Evolutionary conservation across 64 coral and sea anemone genomes (phyloP).

Genomic region (Pocillopora verrucosa): DNA sequence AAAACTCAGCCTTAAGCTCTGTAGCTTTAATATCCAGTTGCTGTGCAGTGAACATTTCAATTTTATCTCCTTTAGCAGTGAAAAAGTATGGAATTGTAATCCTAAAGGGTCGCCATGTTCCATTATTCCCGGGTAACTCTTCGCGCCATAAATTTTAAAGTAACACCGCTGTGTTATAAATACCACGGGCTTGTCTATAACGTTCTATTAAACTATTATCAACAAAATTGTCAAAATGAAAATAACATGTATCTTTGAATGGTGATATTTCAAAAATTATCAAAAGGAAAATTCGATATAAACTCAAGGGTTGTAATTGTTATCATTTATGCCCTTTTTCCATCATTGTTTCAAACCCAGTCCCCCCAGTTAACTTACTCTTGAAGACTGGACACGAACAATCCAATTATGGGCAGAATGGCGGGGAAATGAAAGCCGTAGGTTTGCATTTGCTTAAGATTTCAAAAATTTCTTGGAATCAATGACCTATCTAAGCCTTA

Average conservation of each 20-base stretch:
- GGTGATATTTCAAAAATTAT: too few species aligned
- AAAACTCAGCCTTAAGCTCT: conserved; percentile 61
- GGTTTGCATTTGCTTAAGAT: not conserved
- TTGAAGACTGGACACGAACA: not conserved
- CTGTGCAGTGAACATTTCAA: conserved; percentile 71
- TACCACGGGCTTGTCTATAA: not conserved
- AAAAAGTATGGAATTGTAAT: not conserved
- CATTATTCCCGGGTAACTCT: conserved; percentile 33
- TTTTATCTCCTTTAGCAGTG: not conserved
- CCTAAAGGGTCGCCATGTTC: not conserved
- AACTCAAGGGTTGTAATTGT: too few species aligned
- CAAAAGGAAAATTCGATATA: too few species aligned
- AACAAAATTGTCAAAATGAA: too few species aligned
- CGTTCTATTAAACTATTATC: too few species aligned
- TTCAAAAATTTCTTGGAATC: not conserved
- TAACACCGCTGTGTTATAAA: conserved; percentile 9
- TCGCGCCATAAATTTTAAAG: conserved; percentile 16
- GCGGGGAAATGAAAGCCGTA: conserved; percentile 18
- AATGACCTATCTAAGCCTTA: not conserved
- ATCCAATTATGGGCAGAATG: not conserved
- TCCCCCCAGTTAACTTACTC: not conserved
- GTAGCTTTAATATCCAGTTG: conserved; percentile 50
- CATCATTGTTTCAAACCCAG: not conserved
- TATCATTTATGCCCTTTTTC: too few species aligned
- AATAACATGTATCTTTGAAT: too few species aligned